Evolutionary conservation across 2,888 invertebrate species (phyloP).

Genomic region (Scrobipalpa atriplicella): DNA sequence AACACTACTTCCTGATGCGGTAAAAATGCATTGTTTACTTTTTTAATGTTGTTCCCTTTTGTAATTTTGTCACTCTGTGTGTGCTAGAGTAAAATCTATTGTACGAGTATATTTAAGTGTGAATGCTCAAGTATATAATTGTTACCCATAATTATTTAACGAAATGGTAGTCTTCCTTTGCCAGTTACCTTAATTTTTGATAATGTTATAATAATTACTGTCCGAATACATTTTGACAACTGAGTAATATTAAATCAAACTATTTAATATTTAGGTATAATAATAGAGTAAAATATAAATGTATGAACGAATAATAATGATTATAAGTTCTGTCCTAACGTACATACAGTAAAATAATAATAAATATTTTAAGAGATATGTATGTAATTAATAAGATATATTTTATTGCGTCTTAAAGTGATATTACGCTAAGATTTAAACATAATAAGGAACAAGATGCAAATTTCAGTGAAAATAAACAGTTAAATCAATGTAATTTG

Average conservation of each 20-base stretch:
- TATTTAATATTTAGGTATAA: neutral
- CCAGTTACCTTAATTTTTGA: constrained; percentile 60
- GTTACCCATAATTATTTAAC: constrained; percentile 58
- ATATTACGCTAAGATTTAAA: constrained; percentile 58
- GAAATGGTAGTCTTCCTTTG: constrained; percentile 58
- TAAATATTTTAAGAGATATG: neutral
- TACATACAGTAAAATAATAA: constrained; percentile 26
- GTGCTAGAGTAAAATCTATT: constrained; percentile 1
- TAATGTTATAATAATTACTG: constrained; percentile 36
- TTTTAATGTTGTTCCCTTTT: too few relatives aligned
- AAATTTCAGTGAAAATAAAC: constrained; percentile 12
- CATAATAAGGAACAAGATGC: neutral
- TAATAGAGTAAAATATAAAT: constrained; percentile 13
- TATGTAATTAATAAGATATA: constrained; percentile 35
- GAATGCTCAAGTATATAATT: constrained; percentile 50
- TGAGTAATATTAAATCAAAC: neutral
- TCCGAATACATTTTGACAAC: neutral
- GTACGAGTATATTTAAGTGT: neutral
- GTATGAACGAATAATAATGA: constrained; percentile 35
- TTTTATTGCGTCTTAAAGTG: constrained; percentile 53
- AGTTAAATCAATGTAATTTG: neutral
- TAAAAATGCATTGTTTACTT: too few relatives aligned
- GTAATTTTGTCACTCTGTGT: neutral
- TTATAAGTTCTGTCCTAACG: constrained; percentile 18
- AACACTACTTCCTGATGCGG: too few relatives aligned